Conservation (phyloP, 2,888 invertebrate species). For the Stegana nigrithorax region DNA sequence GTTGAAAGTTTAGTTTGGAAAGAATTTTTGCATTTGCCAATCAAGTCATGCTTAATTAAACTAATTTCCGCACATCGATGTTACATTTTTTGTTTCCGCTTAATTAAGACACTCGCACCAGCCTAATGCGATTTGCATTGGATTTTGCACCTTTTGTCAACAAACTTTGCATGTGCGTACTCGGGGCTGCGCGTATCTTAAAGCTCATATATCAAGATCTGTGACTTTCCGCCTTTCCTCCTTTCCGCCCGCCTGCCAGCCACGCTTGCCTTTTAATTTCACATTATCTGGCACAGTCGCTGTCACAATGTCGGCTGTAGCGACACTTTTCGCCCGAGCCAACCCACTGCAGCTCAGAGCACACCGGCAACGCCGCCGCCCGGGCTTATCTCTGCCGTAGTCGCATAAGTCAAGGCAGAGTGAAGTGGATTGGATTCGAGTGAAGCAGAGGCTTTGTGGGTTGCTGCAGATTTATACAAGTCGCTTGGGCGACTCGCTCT, state of each 20-base stretch:
- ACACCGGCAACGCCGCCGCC: no score
- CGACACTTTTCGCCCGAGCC: not conserved
- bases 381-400: slow-evolving; percentile 34
- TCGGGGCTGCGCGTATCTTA: no score
- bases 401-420: slow-evolving; percentile 29
- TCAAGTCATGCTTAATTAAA: no score
- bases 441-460: no score
- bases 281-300: slow-evolving; percentile 59
- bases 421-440: no score
- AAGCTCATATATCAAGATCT: slow-evolving; percentile 22
- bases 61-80: not conserved
- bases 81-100: not conserved
- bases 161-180: not conserved
- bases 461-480: no score
- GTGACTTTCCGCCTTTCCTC: slow-evolving; percentile 31
- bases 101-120: not conserved
- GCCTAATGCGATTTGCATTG: not conserved
- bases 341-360: no score
- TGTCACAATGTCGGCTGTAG: slow-evolving; percentile 45
- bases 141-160: slow-evolving; percentile 21
- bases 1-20: not conserved
- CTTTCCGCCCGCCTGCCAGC: slow-evolving; percentile 54
- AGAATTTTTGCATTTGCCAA: no score
- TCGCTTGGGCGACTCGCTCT: no score
- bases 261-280: slow-evolving; percentile 59